Evolutionary conservation across 1,140 invertebrate genomes (phyloP).

Genomic region (Pomacea maculata): DNA sequence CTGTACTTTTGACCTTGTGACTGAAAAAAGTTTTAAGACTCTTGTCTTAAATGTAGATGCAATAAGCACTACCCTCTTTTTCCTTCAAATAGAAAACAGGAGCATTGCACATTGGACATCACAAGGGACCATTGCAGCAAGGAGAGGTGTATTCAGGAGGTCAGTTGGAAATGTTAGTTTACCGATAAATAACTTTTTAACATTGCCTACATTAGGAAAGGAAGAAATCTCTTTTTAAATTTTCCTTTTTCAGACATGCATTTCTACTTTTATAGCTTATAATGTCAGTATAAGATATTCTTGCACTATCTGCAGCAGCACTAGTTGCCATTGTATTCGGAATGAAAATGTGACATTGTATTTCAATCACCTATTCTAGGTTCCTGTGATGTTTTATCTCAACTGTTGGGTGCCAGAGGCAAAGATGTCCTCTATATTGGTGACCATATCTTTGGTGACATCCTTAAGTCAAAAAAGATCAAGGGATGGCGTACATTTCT

Average conservation of each 20-base stretch:
- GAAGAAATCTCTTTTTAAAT: neutral
- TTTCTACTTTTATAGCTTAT: neutral
- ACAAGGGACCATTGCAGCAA: slow-evolving; percentile 86
- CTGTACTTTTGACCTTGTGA: too few species aligned
- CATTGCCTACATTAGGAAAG: too few species aligned
- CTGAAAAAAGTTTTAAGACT: too few species aligned
- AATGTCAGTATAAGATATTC: too few species aligned
- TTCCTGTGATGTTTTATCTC: slow-evolving; percentile 96
- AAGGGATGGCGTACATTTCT: slow-evolving; percentile 98
- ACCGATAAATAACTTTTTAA: too few species aligned
- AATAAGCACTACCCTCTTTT: neutral
- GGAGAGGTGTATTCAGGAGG: slow-evolving; percentile 76
- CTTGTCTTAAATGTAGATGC: too few species aligned
- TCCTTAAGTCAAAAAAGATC: slow-evolving; percentile 98
- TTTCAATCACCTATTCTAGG: slow-evolving; percentile 67
- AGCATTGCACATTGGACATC: slow-evolving; percentile 80
- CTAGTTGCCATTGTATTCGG: neutral
- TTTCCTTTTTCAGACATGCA: neutral
- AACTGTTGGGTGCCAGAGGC: slow-evolving; percentile 94
- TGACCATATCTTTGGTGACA: slow-evolving; percentile 98
- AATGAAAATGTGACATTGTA: neutral
- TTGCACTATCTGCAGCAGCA: too few species aligned
- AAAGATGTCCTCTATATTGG: slow-evolving; percentile 96
- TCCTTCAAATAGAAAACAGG: slow-evolving; percentile 74
- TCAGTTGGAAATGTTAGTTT: slow-evolving; percentile 32